Base-by-base conservation (phyloP, 2,888 invertebrate genomes). In the Caprella mutica region DNA sequence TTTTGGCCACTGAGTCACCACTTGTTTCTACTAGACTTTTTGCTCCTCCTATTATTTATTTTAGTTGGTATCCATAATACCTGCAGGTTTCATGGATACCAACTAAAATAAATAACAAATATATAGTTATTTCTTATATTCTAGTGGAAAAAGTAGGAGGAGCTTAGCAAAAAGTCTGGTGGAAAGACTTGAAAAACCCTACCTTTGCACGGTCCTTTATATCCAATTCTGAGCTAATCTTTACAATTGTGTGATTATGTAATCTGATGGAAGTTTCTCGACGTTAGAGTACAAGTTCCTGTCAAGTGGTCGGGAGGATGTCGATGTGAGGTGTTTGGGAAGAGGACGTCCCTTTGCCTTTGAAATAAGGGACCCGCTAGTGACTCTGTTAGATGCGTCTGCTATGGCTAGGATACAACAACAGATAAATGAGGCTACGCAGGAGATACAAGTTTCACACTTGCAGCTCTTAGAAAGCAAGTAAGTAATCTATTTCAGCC, bases 281-380 rank as follows among this genome's bases (percentile, higher is more conserved):
- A n/a, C n/a, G n/a, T 23, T 70, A 77, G 77, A 75, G 27, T 73
- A 82, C n/a, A 85, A 85, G 70, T 90, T 96, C 74, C 81, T 86
- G 66, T 81, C 93, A 2, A 92, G 94, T 53, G 96, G 97, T 0
- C 77, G 98, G 38, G 97, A 98, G 75, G 98, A 98, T 75, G 89
- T 94, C 0, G 98, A 98, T 75, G 97, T 97, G 0, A 77, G 93
- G 58, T 96, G 90, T 74, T 74, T 98, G 61, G 91, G 93, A 1
- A 77, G 81, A 59, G 97, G 97, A 0, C 76, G 97, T 8, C 97
- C 97, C 0, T 98, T 97, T 76, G 86, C 87, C 1, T 75, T 96
- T 0, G 92, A 96, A 77, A 79, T 91, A 39, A 69, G 80, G 1
- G 81, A 86, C 72, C 83, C 87, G 0, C 76, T 75, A 63, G 71